A percentile compares a stretch with the other conserved stretches of the same genome.
phyloP scores from a whole-genome alignment of 2,113 vertebrate species.

The Tupaia tana region DNA sequence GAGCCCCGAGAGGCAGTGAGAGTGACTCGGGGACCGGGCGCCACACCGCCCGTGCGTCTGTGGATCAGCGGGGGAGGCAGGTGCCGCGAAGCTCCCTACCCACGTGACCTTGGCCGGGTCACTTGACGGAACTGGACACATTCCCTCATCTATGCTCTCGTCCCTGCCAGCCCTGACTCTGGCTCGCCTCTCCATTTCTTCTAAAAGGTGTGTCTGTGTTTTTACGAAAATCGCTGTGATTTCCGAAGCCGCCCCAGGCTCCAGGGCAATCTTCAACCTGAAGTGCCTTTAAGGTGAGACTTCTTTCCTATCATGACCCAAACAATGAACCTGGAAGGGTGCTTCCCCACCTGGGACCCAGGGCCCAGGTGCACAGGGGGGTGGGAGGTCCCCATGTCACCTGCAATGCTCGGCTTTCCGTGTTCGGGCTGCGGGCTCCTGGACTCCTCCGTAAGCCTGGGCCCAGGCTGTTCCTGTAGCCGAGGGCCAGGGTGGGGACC shows the following conservation, averaged over 20 bases:
- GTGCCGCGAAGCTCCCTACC: fast-evolving
- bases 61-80: no score
- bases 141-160: background rate
- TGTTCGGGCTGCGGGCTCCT: background rate
- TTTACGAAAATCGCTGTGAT: background rate
- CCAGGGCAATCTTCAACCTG: background rate
- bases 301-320: background rate
- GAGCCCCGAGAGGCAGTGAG: fast-evolving
- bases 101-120: background rate
- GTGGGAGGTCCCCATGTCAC: background rate
- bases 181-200: background rate
- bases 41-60: fast-evolving
- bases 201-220: background rate
- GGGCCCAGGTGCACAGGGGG: background rate
- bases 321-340: background rate
- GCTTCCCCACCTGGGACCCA: background rate
- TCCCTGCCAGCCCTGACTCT: background rate
- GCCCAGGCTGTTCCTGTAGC: background rate
- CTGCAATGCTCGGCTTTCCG: background rate
- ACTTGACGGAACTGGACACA: background rate
- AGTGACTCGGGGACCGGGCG: fast-evolving
- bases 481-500: background rate
- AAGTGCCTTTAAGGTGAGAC: background rate
- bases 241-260: background rate
- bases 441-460: background rate